Conservation (phyloP, 1,140 invertebrate genomes). For the Drosophila azteca region DNA sequence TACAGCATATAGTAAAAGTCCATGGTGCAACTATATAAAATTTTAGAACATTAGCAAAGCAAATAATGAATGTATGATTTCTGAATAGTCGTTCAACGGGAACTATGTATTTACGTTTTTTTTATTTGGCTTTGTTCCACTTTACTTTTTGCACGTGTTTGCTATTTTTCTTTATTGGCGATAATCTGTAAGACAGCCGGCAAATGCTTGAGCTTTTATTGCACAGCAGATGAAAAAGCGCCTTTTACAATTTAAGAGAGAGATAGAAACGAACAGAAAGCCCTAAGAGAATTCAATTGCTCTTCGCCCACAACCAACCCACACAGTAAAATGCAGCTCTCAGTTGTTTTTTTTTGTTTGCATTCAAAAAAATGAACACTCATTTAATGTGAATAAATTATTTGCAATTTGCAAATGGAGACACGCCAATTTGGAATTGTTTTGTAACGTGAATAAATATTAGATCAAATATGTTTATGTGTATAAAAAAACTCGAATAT, state of each 20-base stretch:
- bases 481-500: conserved; percentile 27
- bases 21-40: conserved; percentile 16
- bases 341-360: conserved; percentile 10
- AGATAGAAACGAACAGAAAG: not conserved
- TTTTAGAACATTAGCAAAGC: too few relatives aligned
- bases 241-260: conserved; percentile 10
- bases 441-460: conserved; percentile 55
- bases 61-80: too few relatives aligned
- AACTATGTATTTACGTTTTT: not conserved
- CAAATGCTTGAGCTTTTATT: not conserved
- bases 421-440: conserved; percentile 47
- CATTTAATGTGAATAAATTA: conserved; percentile 32
- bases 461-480: conserved; percentile 41
- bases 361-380: conserved; percentile 50
- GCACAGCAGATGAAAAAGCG: not conserved
- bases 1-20: conserved; percentile 88
- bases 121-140: not conserved
- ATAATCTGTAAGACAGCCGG: conserved; percentile 4
- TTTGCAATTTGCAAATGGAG: conserved; percentile 8
- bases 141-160: not conserved
- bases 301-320: not conserved
- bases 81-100: too few relatives aligned
- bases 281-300: conserved; percentile 19
- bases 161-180: not conserved
- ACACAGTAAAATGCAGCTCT: not conserved